These are phyloP conservation scores for Phymastichus coffea DNA, from an alignment of 1,140 invertebrate species.

Conservation along the genomic window DNA sequence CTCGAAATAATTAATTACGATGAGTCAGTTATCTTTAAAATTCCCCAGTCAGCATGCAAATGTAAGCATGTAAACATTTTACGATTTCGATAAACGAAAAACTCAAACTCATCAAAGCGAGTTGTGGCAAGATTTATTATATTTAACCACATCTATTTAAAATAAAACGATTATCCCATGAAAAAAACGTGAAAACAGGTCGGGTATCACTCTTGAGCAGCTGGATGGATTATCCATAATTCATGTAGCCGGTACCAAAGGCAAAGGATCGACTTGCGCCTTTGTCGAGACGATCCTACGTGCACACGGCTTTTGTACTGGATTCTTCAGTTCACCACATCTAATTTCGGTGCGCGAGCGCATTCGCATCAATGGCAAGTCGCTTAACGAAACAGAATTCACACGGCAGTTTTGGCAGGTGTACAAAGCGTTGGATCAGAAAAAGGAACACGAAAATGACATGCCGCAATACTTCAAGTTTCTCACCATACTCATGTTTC, in stretches of 20 bases:
- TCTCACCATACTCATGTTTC: conserved; percentile 87
- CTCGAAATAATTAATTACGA: too few species aligned
- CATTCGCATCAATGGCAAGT: conserved; percentile 83
- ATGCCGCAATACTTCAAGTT: conserved; percentile 96
- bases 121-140: too few species aligned
- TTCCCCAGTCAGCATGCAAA: too few species aligned
- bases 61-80: too few species aligned
- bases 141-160: too few species aligned
- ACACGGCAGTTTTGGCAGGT: conserved; percentile 80
- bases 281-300: conserved; percentile 88
- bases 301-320: conserved; percentile 82
- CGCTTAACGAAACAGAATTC: conserved; percentile 76
- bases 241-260: conserved; percentile 96
- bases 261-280: conserved; percentile 93
- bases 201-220: conserved; percentile 65
- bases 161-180: too few species aligned
- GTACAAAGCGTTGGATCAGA: conserved; percentile 64
- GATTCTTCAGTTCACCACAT: conserved; percentile 96
- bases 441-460: conserved; percentile 63
- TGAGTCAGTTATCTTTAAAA: too few species aligned
- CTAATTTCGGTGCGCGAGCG: conserved; percentile 89
- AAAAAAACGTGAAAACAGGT: too few species aligned
- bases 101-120: too few species aligned
- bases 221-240: conserved; percentile 79
- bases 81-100: too few species aligned